phyloP scores from a whole-genome alignment of 1,140 invertebrate species.

The Achatina immaculata region DNA sequence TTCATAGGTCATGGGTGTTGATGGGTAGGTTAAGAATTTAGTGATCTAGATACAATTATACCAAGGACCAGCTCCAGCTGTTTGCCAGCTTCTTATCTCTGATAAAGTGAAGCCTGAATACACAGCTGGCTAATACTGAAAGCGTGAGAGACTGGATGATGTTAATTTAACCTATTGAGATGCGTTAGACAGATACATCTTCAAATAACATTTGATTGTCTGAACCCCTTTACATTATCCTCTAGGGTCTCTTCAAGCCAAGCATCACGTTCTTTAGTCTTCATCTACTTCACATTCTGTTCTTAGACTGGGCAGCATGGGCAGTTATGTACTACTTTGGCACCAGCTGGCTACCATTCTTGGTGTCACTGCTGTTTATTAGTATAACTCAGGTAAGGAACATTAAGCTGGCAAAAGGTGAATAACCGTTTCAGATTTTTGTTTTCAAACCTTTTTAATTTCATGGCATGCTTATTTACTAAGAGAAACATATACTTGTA shows the following conservation, averaged over 20 bases:
- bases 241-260: conserved; percentile 67
- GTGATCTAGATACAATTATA: no score
- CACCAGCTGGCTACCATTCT: conserved; percentile 62
- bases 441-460: background rate
- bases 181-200: no score
- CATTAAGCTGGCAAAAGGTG: background rate
- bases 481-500: no score
- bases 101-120: no score
- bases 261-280: conserved; percentile 64
- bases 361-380: conserved; percentile 57
- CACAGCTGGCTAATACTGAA: no score
- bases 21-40: no score
- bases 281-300: conserved; percentile 63
- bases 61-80: no score
- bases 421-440: background rate
- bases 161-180: no score
- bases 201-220: background rate
- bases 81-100: no score
- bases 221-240: background rate
- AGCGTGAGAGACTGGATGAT: no score
- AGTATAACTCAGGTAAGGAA: conserved; percentile 63
- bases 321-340: conserved; percentile 63
- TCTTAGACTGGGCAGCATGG: conserved; percentile 66
- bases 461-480: background rate
- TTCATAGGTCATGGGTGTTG: no score